These are phyloP conservation scores for Nomada goodeniana DNA, from an alignment of 2,888 invertebrate genomes.

Conservation along the genomic window DNA sequence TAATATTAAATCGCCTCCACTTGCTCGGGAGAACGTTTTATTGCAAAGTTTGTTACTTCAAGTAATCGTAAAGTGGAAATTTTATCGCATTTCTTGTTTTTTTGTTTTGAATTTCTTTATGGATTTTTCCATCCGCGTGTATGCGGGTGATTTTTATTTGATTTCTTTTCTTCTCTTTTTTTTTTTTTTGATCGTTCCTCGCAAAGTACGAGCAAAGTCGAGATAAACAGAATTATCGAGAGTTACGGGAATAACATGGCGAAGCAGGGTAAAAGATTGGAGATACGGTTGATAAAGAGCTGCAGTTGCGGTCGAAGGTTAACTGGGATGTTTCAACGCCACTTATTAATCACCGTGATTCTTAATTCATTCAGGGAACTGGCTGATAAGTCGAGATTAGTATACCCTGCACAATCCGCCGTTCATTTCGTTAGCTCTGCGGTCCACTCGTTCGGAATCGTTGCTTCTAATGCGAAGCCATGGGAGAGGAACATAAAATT, in stretches of 20 bases:
- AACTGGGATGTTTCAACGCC: slow-evolving; percentile 4
- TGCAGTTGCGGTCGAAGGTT: slow-evolving; percentile 21
- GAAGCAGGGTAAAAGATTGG: neutral
- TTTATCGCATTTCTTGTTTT: neutral
- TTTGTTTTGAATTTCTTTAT: neutral
- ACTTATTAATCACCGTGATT: slow-evolving; percentile 2
- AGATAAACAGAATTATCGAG: neutral
- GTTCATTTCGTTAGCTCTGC: slow-evolving; percentile 1
- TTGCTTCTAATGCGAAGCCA: neutral
- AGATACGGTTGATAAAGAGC: slow-evolving; percentile 15
- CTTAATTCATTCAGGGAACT: slow-evolving; percentile 27
- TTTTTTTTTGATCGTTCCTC: neutral
- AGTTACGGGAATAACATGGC: slow-evolving; percentile 9
- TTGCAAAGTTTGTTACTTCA: neutral
- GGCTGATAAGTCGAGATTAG: slow-evolving; percentile 33
- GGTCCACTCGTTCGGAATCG: neutral
- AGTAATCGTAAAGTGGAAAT: neutral
- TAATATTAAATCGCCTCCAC: slow-evolving; percentile 6
- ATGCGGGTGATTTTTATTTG: neutral
- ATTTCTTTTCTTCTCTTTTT: neutral
- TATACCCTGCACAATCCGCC: slow-evolving; percentile 17
- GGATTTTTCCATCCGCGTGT: neutral
- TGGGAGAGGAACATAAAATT: neutral
- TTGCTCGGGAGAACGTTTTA: neutral
- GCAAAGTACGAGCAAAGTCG: neutral